Evolutionary conservation across 1,140 invertebrate species (phyloP).

Genomic region (Psix sp.): DNA sequence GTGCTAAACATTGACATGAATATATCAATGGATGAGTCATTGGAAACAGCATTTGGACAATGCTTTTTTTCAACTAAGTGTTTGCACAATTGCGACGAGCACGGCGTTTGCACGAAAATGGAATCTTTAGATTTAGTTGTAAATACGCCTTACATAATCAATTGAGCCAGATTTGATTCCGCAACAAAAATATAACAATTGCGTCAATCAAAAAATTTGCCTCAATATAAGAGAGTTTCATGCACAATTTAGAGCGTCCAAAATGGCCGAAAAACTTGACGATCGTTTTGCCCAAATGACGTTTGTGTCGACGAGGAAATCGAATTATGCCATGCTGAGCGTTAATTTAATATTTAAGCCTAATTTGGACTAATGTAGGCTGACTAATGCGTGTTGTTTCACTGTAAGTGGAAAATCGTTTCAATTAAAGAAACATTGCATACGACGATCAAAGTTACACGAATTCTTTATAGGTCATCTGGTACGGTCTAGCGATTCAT

Average conservation of each 20-base stretch:
- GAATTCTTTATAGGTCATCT: slow-evolving; percentile 1
- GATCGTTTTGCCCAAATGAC: too few species aligned
- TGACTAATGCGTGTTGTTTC: slow-evolving; percentile 1
- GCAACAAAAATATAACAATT: not conserved
- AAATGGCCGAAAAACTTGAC: too few species aligned
- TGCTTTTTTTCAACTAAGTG: too few species aligned
- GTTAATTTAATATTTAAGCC: not conserved
- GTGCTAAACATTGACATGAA: too few species aligned
- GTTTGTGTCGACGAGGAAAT: too few species aligned
- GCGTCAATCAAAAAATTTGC: too few species aligned
- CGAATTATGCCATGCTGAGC: too few species aligned
- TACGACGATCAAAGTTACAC: not conserved
- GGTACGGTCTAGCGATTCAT: too few species aligned
- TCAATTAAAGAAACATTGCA: not conserved
- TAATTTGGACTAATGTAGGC: not conserved
- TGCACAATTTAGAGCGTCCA: too few species aligned
- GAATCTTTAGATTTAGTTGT: slow-evolving; percentile 28
- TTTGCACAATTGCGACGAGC: slow-evolving; percentile 29
- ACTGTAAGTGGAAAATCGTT: not conserved
- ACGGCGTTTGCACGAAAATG: slow-evolving; percentile 27
- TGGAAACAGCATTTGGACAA: too few species aligned
- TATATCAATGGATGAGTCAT: too few species aligned
- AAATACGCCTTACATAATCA: slow-evolving; percentile 34
- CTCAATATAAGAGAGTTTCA: too few species aligned
- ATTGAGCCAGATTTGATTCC: slow-evolving; percentile 13